Conservation (phyloP, 2,113 vertebrate species). For the Phoxinus phoxinus region DNA sequence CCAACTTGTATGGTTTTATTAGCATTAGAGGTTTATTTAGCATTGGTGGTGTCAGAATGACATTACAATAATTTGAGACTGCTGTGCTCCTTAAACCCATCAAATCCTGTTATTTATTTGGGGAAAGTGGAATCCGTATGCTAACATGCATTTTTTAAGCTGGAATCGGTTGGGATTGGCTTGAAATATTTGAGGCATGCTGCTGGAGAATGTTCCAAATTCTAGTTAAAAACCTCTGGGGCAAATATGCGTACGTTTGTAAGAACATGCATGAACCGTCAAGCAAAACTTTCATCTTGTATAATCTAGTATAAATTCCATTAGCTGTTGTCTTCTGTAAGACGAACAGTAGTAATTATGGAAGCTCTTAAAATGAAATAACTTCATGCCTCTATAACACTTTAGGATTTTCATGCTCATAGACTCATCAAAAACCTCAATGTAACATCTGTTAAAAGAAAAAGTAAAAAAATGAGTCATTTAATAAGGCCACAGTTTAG, state of each 20-base stretch:
- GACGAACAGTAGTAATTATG: slow-evolving; percentile 1
- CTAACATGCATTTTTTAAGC: slow-evolving; percentile 7
- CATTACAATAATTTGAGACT: neutral
- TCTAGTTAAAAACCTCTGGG: slow-evolving; percentile 31
- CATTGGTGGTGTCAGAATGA: neutral
- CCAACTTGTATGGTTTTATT: neutral
- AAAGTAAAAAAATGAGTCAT: neutral
- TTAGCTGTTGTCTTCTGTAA: neutral
- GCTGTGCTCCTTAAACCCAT: too few species aligned
- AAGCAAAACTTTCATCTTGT: slow-evolving; percentile 50
- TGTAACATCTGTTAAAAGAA: neutral
- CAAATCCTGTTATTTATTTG: neutral
- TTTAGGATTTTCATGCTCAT: slow-evolving; percentile 2
- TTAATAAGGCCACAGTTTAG: neutral
- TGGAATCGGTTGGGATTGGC: slow-evolving; percentile 12
- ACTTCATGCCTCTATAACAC: neutral
- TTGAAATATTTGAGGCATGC: slow-evolving; percentile 10
- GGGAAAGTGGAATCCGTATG: neutral
- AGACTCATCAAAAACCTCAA: slow-evolving; percentile 12
- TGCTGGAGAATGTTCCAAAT: slow-evolving; percentile 29
- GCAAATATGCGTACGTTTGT: slow-evolving; percentile 13
- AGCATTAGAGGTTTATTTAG: neutral
- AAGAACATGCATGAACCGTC: slow-evolving; percentile 43
- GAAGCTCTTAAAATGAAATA: slow-evolving; percentile 16
- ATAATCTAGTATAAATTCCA: slow-evolving; percentile 11